Conservation (phyloP, 2,113 vertebrate species). For the Sclerurus mexicanus region DNA sequence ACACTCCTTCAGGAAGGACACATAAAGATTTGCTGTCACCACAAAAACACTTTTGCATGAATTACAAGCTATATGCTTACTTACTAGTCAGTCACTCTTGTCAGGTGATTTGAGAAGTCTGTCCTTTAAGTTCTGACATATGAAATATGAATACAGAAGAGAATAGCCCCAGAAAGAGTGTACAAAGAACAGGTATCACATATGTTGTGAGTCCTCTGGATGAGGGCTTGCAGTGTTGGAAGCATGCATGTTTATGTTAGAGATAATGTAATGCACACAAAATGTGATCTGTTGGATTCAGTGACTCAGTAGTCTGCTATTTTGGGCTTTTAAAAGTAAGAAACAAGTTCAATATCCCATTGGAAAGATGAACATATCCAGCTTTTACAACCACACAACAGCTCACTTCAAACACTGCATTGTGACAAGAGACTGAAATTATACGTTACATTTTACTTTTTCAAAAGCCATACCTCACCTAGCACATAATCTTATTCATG, state of each 20-base stretch:
- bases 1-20: neutral
- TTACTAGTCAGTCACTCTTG: constrained; percentile 37
- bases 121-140: constrained; percentile 21
- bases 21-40: constrained; percentile 53
- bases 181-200: neutral
- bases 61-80: constrained; percentile 50
- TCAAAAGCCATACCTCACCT: neutral
- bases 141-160: neutral
- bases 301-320: neutral
- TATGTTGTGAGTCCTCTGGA: neutral
- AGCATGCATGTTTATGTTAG: neutral
- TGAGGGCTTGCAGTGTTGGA: neutral
- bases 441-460: neutral
- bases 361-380: neutral
- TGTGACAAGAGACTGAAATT: neutral
- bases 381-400: neutral
- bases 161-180: neutral
- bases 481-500: neutral
- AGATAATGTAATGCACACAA: neutral
- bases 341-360: neutral
- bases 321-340: neutral
- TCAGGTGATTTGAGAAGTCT: constrained; percentile 44
- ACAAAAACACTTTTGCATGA: constrained; percentile 42
- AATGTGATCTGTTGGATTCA: neutral
- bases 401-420: neutral